Evolutionary conservation across 1,140 invertebrate species (phyloP).

Genomic region (Rhyzopertha dominica): DNA sequence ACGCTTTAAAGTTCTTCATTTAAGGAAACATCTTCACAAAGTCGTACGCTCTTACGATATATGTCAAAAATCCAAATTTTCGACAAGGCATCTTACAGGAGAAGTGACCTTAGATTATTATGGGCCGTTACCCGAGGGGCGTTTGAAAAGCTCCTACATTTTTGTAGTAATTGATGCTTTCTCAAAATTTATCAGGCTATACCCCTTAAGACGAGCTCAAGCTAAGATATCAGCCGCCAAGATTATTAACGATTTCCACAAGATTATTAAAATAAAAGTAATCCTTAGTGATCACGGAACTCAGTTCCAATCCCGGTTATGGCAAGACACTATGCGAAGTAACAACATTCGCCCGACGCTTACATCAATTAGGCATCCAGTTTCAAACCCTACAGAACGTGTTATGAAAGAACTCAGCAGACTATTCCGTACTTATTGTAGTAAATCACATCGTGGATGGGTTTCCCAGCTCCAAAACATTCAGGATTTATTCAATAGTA

Average conservation of each 20-base stretch:
- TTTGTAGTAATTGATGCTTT: slow-evolving; percentile 38
- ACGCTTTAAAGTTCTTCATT: no score
- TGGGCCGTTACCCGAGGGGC: slow-evolving; percentile 31
- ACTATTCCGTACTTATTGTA: slow-evolving; percentile 34
- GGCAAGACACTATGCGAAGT: slow-evolving; percentile 19
- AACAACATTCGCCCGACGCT: slow-evolving; percentile 21
- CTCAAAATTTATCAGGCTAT: slow-evolving; percentile 38
- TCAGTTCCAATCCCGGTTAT: slow-evolving; percentile 21
- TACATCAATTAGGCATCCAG: slow-evolving; percentile 34
- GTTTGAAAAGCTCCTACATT: slow-evolving; percentile 26
- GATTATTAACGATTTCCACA: slow-evolving; percentile 23
- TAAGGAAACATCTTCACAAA: no score
- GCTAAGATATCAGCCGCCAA: slow-evolving; percentile 18
- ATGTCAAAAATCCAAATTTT: no score
- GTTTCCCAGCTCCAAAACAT: slow-evolving; percentile 19
- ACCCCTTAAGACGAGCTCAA: slow-evolving; percentile 30
- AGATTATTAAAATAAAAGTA: slow-evolving; percentile 15
- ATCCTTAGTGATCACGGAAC: slow-evolving; percentile 26
- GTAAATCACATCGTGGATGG: slow-evolving; percentile 25
- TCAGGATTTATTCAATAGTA: slow-evolving; percentile 38
- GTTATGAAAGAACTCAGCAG: slow-evolving; percentile 34
- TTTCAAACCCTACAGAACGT: slow-evolving; percentile 33
- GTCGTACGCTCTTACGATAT: no score
- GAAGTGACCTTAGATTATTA: slow-evolving; percentile 36
- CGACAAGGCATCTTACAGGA: no score